A percentile compares a stretch with the other conserved stretches of the same genome.
Evolutionary conservation across 2,797 vertebrate genomes (phyloP).

Genomic region (Dipus sagitta): DNA sequence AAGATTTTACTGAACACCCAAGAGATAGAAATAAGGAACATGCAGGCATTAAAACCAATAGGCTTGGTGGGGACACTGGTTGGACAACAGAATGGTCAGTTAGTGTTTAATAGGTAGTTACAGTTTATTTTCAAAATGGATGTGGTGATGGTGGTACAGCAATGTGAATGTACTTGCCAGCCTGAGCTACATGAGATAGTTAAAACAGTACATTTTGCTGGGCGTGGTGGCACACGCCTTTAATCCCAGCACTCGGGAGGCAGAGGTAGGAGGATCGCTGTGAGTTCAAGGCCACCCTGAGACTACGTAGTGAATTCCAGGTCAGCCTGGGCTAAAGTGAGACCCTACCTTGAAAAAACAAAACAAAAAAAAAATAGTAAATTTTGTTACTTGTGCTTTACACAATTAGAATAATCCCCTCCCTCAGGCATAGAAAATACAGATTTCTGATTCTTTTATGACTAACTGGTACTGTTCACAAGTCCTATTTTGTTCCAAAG

Average conservation of each 20-base stretch:
- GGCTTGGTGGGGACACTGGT: neutral
- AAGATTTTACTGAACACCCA: conserved; percentile 19
- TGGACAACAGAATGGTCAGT: neutral
- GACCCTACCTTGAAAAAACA: neutral
- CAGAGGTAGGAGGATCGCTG: no score
- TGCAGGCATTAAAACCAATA: neutral
- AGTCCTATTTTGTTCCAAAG: neutral
- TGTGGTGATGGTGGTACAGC: neutral
- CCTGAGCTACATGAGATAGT: no score
- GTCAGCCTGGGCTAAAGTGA: neutral
- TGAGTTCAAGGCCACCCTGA: no score
- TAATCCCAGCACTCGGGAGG: no score
- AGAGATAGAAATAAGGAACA: neutral
- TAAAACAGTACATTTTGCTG: neutral
- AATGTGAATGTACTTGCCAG: neutral
- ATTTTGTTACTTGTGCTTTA: neutral
- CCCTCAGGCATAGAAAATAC: neutral
- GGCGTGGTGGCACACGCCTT: no score
- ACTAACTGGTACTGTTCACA: neutral
- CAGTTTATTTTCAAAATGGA: neutral
- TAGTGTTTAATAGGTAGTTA: neutral
- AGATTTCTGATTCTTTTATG: neutral
- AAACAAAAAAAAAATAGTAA: neutral
- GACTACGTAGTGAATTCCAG: no score
- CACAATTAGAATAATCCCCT: neutral